Percentiles rank a stretch among this genome's conserved stretches.
phyloP scores from a whole-genome alignment of 2,113 vertebrate genomes.

The Saguinus midas region DNA sequence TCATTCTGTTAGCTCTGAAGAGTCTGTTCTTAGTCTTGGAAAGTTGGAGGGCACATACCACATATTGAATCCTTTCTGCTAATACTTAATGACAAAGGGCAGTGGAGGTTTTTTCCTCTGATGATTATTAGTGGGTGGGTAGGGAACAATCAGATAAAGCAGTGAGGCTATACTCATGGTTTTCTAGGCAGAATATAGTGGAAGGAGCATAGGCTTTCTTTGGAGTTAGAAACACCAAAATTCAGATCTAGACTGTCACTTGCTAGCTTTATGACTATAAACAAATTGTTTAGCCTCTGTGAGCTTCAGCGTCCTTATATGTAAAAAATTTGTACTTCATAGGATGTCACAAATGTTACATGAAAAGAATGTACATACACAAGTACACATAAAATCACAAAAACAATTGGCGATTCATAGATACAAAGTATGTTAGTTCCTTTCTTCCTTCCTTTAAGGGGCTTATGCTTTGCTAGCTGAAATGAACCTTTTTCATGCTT shows the following conservation, averaged over 20 bases:
- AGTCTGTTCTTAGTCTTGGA: conserved; percentile 32
- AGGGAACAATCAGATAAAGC: conserved; percentile 8
- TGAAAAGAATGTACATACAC: neutral
- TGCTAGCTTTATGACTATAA: neutral
- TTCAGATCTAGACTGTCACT: neutral
- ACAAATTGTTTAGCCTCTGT: conserved; percentile 24
- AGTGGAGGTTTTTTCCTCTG: neutral
- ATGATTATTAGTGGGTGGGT: neutral
- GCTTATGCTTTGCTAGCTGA: conserved; percentile 3
- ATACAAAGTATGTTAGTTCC: conserved; percentile 43
- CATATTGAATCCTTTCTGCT: conserved; percentile 31
- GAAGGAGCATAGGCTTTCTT: conserved; percentile 13
- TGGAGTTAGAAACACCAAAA: neutral
- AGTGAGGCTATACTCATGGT: neutral
- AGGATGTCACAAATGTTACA: neutral
- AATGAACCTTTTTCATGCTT: conserved; percentile 22
- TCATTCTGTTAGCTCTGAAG: conserved; percentile 15
- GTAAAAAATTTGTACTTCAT: conserved; percentile 35
- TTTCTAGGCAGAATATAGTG: neutral
- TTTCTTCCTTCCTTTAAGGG: neutral
- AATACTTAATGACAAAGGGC: neutral
- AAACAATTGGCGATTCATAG: neutral
- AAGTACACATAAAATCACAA: neutral
- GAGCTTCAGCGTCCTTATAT: neutral
- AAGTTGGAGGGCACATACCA: neutral